phyloP scores from a whole-genome alignment of 2,888 invertebrate species.

The Dasysyrphus tricinctus region DNA sequence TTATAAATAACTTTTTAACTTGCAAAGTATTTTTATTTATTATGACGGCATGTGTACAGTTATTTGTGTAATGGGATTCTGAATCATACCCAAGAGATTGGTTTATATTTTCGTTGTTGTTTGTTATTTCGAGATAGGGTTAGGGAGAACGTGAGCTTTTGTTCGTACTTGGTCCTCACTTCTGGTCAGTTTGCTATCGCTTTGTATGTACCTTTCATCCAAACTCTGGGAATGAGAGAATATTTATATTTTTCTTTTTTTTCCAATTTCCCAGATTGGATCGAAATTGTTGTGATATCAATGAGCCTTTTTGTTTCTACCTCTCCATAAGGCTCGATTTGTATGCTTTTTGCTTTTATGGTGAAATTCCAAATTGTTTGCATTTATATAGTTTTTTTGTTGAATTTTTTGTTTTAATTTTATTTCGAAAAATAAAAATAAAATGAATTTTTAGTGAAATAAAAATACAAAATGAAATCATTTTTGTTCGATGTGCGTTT shows the following conservation, averaged over 20 bases:
- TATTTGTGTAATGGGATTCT: conserved; percentile 71
- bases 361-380: conserved; percentile 10
- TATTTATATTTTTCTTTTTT: conserved; percentile 34
- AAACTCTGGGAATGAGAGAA: background rate
- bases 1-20: conserved; percentile 28
- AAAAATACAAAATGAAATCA: conserved; percentile 19
- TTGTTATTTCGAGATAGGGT: conserved; percentile 12
- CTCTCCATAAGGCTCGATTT: background rate
- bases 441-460: conserved; percentile 22
- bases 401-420: conserved; percentile 15
- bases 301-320: background rate
- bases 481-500: conserved; percentile 4
- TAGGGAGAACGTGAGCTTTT: background rate
- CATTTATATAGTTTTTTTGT: conserved; percentile 17
- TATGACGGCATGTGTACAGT: conserved; percentile 66
- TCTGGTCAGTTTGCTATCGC: background rate
- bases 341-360: conserved; percentile 36
- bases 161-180: background rate
- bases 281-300: conserved; percentile 52
- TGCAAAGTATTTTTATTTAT: conserved; percentile 66
- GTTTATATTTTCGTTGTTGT: background rate
- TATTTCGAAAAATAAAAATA: conserved; percentile 17
- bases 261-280: conserved; percentile 65
- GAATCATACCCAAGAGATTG: conserved; percentile 68
- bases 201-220: background rate